phyloP scores from a whole-genome alignment of 2,888 invertebrate genomes.

The Acronicta aceris region DNA sequence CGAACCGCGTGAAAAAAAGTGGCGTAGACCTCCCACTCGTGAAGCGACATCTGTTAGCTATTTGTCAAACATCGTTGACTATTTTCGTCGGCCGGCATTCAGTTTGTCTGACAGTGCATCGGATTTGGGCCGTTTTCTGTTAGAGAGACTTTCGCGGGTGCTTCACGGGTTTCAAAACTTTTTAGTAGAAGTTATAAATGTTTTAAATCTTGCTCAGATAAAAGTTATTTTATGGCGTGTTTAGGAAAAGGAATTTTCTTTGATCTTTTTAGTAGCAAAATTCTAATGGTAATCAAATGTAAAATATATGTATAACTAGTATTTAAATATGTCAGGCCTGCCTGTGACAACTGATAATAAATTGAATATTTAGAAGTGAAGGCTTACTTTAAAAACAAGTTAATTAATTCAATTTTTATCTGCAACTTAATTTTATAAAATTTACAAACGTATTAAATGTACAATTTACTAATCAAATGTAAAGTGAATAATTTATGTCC shows the following conservation, averaged over 20 bases:
- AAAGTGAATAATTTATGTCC: constrained; percentile 40
- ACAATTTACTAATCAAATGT: constrained; percentile 18
- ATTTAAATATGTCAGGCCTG: not conserved
- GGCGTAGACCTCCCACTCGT: constrained; percentile 59
- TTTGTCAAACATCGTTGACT: constrained; percentile 87
- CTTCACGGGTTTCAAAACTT: constrained; percentile 15
- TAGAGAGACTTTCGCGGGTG: constrained; percentile 27
- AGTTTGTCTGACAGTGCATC: constrained; percentile 70
- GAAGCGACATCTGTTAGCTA: constrained; percentile 82
- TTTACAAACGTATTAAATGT: constrained; percentile 8
- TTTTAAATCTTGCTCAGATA: constrained; percentile 24
- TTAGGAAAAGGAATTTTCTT: constrained; percentile 14
- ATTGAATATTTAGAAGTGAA: too few species aligned
- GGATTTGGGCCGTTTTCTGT: constrained; percentile 40
- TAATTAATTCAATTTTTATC: constrained; percentile 7
- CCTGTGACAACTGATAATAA: not conserved
- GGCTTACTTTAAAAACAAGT: not conserved
- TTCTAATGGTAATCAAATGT: not conserved
- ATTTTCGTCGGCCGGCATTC: constrained; percentile 77
- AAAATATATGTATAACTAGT: not conserved
- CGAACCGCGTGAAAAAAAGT: constrained; percentile 57
- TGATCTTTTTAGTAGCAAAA: not conserved
- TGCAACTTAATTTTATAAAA: constrained; percentile 13
- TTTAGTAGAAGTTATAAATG: constrained; percentile 16
- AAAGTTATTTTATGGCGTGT: constrained; percentile 24